Percentiles rank a stretch among this genome's conserved stretches.
Conservation (phyloP, 2,888 invertebrate genomes). For the Pemphredon lugubris region DNA sequence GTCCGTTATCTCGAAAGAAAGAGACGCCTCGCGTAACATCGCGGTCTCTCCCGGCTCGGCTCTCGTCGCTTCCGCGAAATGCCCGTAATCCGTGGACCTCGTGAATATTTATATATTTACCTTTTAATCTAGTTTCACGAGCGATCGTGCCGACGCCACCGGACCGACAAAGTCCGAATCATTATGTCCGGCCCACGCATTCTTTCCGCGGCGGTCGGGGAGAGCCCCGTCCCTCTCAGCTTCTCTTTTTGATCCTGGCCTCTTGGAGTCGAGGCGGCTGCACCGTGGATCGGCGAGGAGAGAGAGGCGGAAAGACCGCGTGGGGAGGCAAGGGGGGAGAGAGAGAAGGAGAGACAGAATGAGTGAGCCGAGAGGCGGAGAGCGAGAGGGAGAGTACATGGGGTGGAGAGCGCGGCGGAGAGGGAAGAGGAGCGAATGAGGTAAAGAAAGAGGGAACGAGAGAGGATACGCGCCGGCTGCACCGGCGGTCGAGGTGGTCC, state of each 20-base stretch:
- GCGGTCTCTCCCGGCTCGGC: no score
- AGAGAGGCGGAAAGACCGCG: constrained; percentile 36
- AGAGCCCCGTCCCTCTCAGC: constrained; percentile 51
- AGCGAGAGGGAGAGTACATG: constrained; percentile 24
- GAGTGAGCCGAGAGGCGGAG: constrained; percentile 29
- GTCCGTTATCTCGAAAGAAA: no score
- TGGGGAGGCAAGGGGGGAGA: constrained; percentile 30
- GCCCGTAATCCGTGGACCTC: no score
- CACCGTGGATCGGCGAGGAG: constrained; percentile 11
- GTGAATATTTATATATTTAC: constrained; percentile 52
- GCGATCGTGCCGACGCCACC: constrained; percentile 52
- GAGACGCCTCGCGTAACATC: no score
- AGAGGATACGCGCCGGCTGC: constrained; percentile 51
- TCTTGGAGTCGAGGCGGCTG: constrained; percentile 52
- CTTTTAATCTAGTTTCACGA: constrained; percentile 61
- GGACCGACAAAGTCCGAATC: constrained; percentile 78
- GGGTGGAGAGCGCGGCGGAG: constrained; percentile 35
- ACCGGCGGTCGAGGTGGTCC: constrained; percentile 77
- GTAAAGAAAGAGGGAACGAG: constrained; percentile 20
- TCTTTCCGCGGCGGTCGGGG: constrained; percentile 71
- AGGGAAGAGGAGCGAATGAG: constrained; percentile 26
- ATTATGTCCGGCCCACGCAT: constrained; percentile 78
- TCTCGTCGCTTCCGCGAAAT: no score
- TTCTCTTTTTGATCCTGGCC: constrained; percentile 67
- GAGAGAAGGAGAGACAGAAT: constrained; percentile 32